These are phyloP conservation scores for Spicauda simplicius DNA, from an alignment of 2,888 invertebrate genomes.

Conservation along the genomic window DNA sequence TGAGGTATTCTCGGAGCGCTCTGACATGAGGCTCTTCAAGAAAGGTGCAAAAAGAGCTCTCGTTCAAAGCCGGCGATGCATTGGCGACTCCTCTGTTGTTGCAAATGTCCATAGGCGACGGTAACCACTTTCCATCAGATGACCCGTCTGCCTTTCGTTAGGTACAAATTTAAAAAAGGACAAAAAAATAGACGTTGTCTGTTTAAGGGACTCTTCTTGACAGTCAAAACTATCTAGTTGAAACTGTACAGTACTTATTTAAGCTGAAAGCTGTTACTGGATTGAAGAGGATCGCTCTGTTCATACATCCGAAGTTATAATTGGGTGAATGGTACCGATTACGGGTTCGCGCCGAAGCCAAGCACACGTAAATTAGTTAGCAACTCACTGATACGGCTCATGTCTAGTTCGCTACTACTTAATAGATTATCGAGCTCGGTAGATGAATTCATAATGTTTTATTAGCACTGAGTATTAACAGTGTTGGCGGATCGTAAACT, in stretches of 20 bases:
- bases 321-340: slow-evolving; percentile 69
- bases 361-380: slow-evolving; percentile 71
- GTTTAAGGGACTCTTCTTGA: too few species aligned
- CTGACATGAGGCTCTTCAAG: too few species aligned
- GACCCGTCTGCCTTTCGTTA: too few species aligned
- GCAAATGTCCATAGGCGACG: too few species aligned
- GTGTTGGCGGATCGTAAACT: neutral
- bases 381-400: slow-evolving; percentile 68
- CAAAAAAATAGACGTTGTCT: too few species aligned
- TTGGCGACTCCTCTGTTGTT: too few species aligned
- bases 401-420: slow-evolving; percentile 58
- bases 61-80: too few species aligned
- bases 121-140: too few species aligned
- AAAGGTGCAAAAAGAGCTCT: too few species aligned
- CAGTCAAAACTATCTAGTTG: neutral
- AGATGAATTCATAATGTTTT: slow-evolving; percentile 15
- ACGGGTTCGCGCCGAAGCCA: slow-evolving; percentile 54
- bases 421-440: slow-evolving; percentile 37
- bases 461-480: neutral
- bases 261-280: slow-evolving; percentile 28
- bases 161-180: too few species aligned
- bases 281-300: slow-evolving; percentile 19
- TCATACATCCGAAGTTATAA: slow-evolving; percentile 66
- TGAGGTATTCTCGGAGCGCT: too few species aligned
- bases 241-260: neutral